phyloP scores from a whole-genome alignment of 2,888 invertebrate species.

The Drosophila cracens region DNA sequence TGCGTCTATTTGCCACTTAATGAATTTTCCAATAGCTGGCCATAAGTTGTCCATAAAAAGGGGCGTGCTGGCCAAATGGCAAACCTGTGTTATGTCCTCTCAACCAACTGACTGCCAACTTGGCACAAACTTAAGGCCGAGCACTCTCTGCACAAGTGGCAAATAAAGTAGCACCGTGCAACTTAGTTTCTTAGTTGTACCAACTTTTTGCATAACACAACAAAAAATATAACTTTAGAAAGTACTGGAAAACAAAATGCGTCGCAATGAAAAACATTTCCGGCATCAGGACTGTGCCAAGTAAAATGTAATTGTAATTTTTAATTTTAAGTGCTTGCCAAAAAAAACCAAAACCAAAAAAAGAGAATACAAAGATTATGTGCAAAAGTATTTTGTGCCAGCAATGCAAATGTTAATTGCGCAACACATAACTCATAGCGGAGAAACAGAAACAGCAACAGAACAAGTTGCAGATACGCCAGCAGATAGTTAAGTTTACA shows the following conservation, averaged over 20 bases:
- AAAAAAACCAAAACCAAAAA: constrained; percentile 15
- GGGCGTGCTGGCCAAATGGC: constrained; percentile 56
- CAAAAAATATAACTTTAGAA: neutral
- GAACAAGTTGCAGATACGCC: constrained; percentile 16
- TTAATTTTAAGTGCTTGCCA: constrained; percentile 79
- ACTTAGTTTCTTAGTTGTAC: constrained; percentile 37
- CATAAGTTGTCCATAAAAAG: constrained; percentile 35
- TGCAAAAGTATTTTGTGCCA: constrained; percentile 69
- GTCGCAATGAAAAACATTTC: constrained; percentile 55
- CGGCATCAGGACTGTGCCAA: constrained; percentile 55
- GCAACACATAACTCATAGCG: constrained; percentile 75
- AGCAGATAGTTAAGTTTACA: constrained; percentile 11
- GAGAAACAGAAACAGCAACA: neutral
- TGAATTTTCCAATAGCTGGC: constrained; percentile 57
- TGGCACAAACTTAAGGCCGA: constrained; percentile 46
- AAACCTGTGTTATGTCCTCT: constrained; percentile 65
- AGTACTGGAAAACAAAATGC: constrained; percentile 46
- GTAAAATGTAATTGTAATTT: constrained; percentile 78
- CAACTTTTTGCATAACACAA: constrained; percentile 26
- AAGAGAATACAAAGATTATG: constrained; percentile 18
- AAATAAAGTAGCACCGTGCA: constrained; percentile 62
- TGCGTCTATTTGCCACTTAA: constrained; percentile 76
- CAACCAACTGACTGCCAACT: constrained; percentile 53
- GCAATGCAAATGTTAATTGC: constrained; percentile 78
- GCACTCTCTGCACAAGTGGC: constrained; percentile 54